These are phyloP conservation scores for Spodoptera littoralis DNA, from an alignment of 2,888 invertebrate species.

Conservation along the genomic window DNA sequence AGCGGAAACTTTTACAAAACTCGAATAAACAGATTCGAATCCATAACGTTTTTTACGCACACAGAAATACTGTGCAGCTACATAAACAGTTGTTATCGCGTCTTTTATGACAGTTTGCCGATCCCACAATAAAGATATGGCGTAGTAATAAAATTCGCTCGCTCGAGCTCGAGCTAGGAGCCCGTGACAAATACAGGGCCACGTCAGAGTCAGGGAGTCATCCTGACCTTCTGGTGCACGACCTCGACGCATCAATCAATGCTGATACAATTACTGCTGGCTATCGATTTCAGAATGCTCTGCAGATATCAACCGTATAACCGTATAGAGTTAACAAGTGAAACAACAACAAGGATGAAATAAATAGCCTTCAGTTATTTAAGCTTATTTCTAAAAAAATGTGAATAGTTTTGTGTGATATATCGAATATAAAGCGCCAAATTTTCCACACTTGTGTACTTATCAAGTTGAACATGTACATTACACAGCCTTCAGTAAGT, in stretches of 20 bases:
- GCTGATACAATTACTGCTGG: conserved; percentile 32
- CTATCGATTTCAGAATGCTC: conserved; percentile 33
- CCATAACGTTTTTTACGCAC: conserved; percentile 54
- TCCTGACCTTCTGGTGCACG: conserved; percentile 37
- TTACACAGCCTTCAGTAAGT: conserved; percentile 39
- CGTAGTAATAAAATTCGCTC: conserved; percentile 51
- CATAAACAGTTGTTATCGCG: conserved; percentile 75
- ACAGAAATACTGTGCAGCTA: conserved; percentile 61
- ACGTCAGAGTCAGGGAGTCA: conserved; percentile 2
- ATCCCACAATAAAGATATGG: conserved; percentile 79
- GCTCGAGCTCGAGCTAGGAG: conserved; percentile 20
- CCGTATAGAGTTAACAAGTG: background rate
- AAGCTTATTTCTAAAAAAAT: too few relatives aligned
- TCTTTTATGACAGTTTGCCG: conserved; percentile 76
- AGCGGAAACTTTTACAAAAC: conserved; percentile 44
- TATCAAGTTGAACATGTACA: conserved; percentile 23
- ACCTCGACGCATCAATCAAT: conserved; percentile 47
- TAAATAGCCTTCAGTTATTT: too few relatives aligned
- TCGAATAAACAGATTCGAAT: conserved; percentile 54
- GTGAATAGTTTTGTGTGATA: too few relatives aligned
- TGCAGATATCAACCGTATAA: background rate
- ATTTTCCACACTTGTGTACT: conserved; percentile 15
- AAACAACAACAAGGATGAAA: too few relatives aligned
- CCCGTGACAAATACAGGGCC: conserved; percentile 35
- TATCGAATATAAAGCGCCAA: conserved; percentile 22